These are phyloP conservation scores for Rhyacophila brunnea DNA, from an alignment of 1,140 invertebrate genomes.

Conservation along the genomic window DNA sequence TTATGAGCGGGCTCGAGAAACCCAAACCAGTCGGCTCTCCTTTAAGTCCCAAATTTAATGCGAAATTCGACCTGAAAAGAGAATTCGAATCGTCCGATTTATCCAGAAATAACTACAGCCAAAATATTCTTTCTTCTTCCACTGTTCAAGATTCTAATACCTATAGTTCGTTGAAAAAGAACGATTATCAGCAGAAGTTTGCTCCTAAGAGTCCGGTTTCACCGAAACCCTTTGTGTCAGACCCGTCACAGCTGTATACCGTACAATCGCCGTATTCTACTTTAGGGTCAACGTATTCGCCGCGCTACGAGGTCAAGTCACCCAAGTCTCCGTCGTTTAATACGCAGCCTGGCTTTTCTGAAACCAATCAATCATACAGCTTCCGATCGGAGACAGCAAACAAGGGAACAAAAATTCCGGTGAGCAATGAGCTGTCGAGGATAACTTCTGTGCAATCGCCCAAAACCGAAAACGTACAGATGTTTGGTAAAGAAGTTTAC, in stretches of 20 bases:
- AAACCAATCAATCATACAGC: conserved; percentile 10
- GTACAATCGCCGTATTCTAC: conserved; percentile 48
- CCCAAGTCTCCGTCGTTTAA: conserved; percentile 13
- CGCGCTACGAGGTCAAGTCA: conserved; percentile 23
- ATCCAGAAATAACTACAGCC: conserved; percentile 32
- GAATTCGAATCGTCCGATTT: conserved; percentile 41
- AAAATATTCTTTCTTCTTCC: conserved; percentile 24
- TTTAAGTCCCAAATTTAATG: conserved; percentile 52
- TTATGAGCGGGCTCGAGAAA: conserved; percentile 41
- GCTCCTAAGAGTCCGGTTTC: conserved; percentile 29
- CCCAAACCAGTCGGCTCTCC: conserved; percentile 41
- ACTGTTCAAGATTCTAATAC: conserved; percentile 21
- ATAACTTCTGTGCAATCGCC: conserved; percentile 4
- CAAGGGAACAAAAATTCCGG: conserved; percentile 25
- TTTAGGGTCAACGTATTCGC: conserved; percentile 39
- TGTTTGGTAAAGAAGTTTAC: conserved; percentile 45
- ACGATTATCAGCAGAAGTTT: conserved; percentile 16
- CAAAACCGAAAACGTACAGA: conserved; percentile 27
- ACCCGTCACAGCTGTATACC: conserved; percentile 36
- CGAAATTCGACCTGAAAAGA: conserved; percentile 45
- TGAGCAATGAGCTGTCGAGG: conserved; percentile 43
- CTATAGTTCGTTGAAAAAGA: conserved; percentile 13
- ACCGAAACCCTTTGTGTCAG: conserved; percentile 20
- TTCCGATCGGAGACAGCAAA: conserved; percentile 22
- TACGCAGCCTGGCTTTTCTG: conserved; percentile 25